Conservation (phyloP, 2,797 vertebrate species). For the Sebastolobus altivelis region DNA sequence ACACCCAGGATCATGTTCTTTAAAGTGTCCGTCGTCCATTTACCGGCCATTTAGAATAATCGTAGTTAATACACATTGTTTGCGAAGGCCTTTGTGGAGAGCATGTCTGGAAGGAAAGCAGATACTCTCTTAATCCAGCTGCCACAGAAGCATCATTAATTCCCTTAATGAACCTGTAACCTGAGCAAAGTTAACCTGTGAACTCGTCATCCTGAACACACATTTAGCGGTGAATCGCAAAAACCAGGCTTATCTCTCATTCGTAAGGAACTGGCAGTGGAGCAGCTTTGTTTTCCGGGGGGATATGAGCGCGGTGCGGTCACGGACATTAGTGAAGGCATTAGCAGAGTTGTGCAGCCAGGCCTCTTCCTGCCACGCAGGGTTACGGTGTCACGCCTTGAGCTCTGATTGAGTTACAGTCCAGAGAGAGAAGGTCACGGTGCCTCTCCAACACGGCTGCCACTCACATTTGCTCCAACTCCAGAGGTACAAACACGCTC, state of each 20-base stretch:
- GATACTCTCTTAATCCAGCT: constrained; percentile 79
- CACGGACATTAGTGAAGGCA: constrained; percentile 89
- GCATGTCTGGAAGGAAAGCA: constrained; percentile 69
- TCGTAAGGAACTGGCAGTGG: constrained; percentile 63
- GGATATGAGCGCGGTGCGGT: constrained; percentile 86
- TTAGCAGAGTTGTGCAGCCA: constrained; percentile 82
- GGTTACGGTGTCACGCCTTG: constrained; percentile 87
- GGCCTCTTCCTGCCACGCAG: constrained; percentile 78
- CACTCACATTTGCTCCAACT: constrained; percentile 75
- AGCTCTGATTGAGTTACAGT: constrained; percentile 92
- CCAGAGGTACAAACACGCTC: constrained; percentile 62
- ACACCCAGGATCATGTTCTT: constrained; percentile 57
- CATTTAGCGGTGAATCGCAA: constrained; percentile 74
- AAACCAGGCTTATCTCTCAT: constrained; percentile 86
- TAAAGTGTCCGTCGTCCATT: constrained; percentile 59
- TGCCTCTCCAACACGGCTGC: constrained; percentile 79
- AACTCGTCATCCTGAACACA: constrained; percentile 79
- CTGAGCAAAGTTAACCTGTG: constrained; percentile 78
- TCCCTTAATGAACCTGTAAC: constrained; percentile 83
- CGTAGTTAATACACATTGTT: constrained; percentile 54
- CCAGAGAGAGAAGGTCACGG: constrained; percentile 86
- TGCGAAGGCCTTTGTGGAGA: constrained; percentile 46
- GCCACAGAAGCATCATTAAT: constrained; percentile 81
- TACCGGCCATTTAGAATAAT: constrained; percentile 70
- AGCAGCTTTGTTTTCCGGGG: constrained; percentile 70